Conservation (phyloP, 2,888 invertebrate genomes). For the Tromatobia lineatoria region DNA sequence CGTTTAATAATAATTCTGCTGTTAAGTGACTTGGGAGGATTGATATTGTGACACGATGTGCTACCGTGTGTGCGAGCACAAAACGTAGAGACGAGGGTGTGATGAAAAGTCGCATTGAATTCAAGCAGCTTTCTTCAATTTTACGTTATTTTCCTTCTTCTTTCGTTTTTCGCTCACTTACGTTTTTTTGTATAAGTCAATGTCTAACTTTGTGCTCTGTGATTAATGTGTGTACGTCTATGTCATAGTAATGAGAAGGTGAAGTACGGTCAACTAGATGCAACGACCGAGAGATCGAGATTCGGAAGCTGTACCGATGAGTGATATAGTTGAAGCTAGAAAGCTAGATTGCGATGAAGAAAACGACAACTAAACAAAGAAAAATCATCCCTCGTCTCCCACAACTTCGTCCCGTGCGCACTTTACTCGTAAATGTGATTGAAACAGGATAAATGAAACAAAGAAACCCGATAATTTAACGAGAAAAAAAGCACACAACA, state of each 20-base stretch:
- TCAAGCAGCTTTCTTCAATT: neutral
- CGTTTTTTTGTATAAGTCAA: constrained; percentile 63
- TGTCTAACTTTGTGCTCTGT: constrained; percentile 69
- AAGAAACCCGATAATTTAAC: constrained; percentile 41
- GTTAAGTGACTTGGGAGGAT: constrained; percentile 30
- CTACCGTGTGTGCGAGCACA: constrained; percentile 16
- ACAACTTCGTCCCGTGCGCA: constrained; percentile 67
- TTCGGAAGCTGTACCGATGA: constrained; percentile 41
- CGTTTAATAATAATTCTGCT: constrained; percentile 32
- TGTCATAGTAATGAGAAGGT: constrained; percentile 56
- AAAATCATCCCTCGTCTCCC: constrained; percentile 57
- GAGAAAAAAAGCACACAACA: constrained; percentile 42
- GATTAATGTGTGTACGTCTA: constrained; percentile 67
- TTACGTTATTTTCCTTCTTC: neutral
- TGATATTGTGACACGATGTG: neutral
- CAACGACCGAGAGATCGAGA: constrained; percentile 48
- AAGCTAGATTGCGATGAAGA: constrained; percentile 4
- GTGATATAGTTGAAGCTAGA: neutral
- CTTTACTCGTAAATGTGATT: constrained; percentile 83
- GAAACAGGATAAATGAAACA: constrained; percentile 49
- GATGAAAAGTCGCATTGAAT: constrained; percentile 27
- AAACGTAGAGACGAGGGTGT: constrained; percentile 57
- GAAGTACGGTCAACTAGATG: constrained; percentile 31
- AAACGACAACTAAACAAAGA: constrained; percentile 5
- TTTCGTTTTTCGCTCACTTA: constrained; percentile 22